Base-by-base conservation (phyloP, 1,140 invertebrate species). In the Neuroterus valhalla region DNA sequence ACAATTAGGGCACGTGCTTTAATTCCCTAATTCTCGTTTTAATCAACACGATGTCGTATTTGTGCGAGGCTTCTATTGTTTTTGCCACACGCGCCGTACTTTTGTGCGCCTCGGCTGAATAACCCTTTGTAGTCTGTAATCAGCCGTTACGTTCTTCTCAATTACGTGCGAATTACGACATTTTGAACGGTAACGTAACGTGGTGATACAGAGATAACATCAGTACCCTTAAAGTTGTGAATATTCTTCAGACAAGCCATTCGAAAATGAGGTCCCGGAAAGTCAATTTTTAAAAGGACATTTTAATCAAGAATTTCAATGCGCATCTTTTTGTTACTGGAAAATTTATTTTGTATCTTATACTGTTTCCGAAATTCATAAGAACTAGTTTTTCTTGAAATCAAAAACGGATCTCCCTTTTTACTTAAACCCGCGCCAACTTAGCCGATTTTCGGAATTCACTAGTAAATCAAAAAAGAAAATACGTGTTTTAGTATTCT, bases 1-100 rank as follows among this genome's bases (percentile, higher is more conserved):
- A 77, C 78, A 80, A 86, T 86, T 84, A 85, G 77, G 45, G 71
- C 76, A 68, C 69, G 70, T 70, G 71, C 68, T 85, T 85, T 88
- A 86, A 86, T 87, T 85, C 81, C 81, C 77, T 81, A 87, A 87
- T 89, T 89, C 86, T 86, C 82, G 79, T 84, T 87, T 87, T 88
- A 87, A 88, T 88, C 83, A 86, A 86, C 69, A 42, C 82, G 73
- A 78, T 78, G 78, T 68, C 73, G 78, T 78, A 75, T 82, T 84
- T 82, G 81, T 82, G 62, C 12, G 11, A 17, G 11, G 21, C 21
- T 52, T 50, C 69, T 78, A 84, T 89, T 88, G 85, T 88, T 81
- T 85, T 78, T 52, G 75, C 78, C 74, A 72, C 78, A 71, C 78
- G 31, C 31, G 73, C 45, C 74, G 77, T 70, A 83, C 80, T 80